Evolutionary conservation across 2,113 vertebrate species (phyloP).

Genomic region (Alosa alosa): DNA sequence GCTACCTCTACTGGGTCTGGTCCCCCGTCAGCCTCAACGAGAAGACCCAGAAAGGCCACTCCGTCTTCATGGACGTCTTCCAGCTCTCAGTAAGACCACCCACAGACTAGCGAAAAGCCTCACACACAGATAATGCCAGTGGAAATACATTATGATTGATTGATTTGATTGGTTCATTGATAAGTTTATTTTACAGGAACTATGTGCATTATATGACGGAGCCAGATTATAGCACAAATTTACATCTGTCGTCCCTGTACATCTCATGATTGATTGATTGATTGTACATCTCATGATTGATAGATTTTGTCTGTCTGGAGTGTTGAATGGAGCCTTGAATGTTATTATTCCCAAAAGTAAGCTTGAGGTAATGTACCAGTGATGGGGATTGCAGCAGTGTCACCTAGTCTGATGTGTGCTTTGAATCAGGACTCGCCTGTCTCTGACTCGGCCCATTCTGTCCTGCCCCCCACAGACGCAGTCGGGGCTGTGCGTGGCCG

Average conservation of each 20-base stretch:
- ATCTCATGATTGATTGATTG: too few species aligned
- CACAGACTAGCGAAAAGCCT: background rate
- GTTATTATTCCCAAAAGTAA: background rate
- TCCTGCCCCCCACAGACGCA: constrained; percentile 71
- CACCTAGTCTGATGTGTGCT: background rate
- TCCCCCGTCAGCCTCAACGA: constrained; percentile 96
- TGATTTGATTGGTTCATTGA: too few species aligned
- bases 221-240: too few species aligned
- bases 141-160: too few species aligned
- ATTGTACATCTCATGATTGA: too few species aligned
- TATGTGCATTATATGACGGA: too few species aligned
- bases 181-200: too few species aligned
- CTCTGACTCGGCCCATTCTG: background rate
- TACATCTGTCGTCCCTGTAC: too few species aligned
- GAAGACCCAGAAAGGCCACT: constrained; percentile 97
- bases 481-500: constrained; percentile 82
- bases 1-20: constrained; percentile 98
- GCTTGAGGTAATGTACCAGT: background rate
- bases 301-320: too few species aligned
- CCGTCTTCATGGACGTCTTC: constrained; percentile 98
- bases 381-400: background rate
- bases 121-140: too few species aligned
- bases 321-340: too few species aligned
- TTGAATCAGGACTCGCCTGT: background rate
- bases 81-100: constrained; percentile 79